Evolutionary conservation across 2,888 invertebrate species (phyloP), one percentile per base, ranked within the genome.

Genomic region (Mallateleia sp.): DNA sequence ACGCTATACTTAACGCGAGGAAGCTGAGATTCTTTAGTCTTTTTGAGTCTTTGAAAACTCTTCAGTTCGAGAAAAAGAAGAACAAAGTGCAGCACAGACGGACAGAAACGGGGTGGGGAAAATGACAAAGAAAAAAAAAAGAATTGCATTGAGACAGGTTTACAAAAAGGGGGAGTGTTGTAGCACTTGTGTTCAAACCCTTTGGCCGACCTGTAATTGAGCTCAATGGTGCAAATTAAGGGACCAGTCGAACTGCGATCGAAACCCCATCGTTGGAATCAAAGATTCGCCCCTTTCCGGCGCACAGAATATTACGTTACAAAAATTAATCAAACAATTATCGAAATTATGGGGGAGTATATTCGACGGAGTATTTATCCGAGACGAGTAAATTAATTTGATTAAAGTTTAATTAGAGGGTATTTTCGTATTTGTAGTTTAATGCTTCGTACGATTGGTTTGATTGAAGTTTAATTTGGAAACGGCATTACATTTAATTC

Each of bases 151-250:
- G 34, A 5, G 52, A 67, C 28, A 52, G 32, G 34, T 47, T 66
- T 58, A 52, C 7, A 11, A 1, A 25, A 25, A 54, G 28, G 18
- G 18, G n/a, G 34, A 9, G 22, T 47, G 67, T 69, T 69, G 4
- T 52, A 14, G 18, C 38, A 24, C 34, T 38, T 24, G 52, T 34
- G n/a, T 15, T 52, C 52, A 34, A 69, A 25, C 24, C 24, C 67
- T 52, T 69, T n/a, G 20, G 14, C 11, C 15, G 45, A 25, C 24
- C 25, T 52, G 34, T 79, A 69, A 79, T 69, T 60, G 69, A 79
- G 69, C 50, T 67, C 58, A 67, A 60, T 64, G 67, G 50, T 34
- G 58, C 67, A 67, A 58, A 67, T 18, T 67, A 58, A 58, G 34
- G 45, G 67, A 64, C 15, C n/a, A 18, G 18, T 52, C 11, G 56